Evolutionary conservation across 2,113 vertebrate species (phyloP).

Genomic region (Prinia subflava): DNA sequence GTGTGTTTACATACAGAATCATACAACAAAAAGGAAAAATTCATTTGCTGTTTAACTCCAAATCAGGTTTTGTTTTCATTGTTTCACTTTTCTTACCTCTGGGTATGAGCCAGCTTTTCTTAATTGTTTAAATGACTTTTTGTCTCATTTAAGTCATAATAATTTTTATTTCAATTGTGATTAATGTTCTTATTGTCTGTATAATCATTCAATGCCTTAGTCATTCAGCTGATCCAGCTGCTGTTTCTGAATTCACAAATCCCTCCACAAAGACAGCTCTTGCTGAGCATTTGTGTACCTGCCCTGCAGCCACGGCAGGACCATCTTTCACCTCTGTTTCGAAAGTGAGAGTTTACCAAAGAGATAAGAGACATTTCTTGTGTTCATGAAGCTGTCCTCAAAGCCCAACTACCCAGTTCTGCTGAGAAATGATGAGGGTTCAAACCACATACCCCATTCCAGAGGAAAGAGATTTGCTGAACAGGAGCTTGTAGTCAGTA

Average conservation of each 20-base stretch:
- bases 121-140: constrained; percentile 39
- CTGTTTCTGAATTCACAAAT: background rate
- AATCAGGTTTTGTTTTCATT: constrained; percentile 7
- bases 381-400: background rate
- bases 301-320: background rate
- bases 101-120: background rate
- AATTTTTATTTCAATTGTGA: constrained; percentile 20
- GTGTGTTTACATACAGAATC: constrained; percentile 33
- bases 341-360: background rate
- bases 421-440: background rate
- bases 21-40: constrained; percentile 15
- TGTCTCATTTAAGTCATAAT: constrained; percentile 28
- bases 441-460: background rate
- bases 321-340: background rate
- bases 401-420: background rate
- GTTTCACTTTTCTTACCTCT: background rate
- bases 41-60: constrained; percentile 9
- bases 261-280: background rate
- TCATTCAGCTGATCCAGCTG: background rate
- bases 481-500: background rate
- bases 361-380: background rate
- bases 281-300: background rate
- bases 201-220: background rate
- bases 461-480: background rate
- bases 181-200: background rate